phyloP scores from a whole-genome alignment of 2,113 vertebrate genomes.

The Oryzias curvinotus region DNA sequence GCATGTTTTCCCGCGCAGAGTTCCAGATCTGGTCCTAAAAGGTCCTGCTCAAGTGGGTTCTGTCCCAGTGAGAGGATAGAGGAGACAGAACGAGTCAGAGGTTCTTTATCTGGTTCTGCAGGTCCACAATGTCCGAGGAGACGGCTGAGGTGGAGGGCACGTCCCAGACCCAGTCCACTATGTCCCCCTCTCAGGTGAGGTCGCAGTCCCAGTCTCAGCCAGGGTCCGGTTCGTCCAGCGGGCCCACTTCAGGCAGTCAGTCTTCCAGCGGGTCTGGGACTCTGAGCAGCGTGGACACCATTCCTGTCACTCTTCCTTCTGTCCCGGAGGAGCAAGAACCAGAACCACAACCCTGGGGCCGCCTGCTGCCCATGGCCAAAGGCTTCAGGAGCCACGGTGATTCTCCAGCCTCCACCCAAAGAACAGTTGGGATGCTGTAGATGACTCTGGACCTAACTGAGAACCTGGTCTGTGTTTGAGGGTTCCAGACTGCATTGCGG shows the following conservation, averaged over 20 bases:
- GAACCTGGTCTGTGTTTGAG: neutral
- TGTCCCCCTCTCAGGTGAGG: conserved; percentile 29
- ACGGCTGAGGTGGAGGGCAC: conserved; percentile 17
- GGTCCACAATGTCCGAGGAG: conserved; percentile 51
- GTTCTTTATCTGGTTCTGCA: conserved; percentile 4
- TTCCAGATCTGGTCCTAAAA: too few species aligned
- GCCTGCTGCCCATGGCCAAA: conserved; percentile 85
- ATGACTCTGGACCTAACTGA: neutral
- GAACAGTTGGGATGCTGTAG: neutral
- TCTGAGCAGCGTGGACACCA: conserved; percentile 89
- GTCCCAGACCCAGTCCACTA: conserved; percentile 42
- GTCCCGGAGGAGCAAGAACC: conserved; percentile 85
- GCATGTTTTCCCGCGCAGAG: too few species aligned
- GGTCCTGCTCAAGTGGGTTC: too few species aligned
- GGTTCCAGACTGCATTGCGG: conserved; percentile 44
- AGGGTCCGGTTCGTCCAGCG: conserved; percentile 81
- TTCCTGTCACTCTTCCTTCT: conserved; percentile 83
- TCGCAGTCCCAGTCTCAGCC: conserved; percentile 79
- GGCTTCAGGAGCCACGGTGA: conserved; percentile 87
- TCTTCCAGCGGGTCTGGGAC: conserved; percentile 89
- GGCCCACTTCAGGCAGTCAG: conserved; percentile 79
- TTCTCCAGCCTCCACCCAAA: neutral
- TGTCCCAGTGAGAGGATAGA: too few species aligned
- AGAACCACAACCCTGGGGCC: conserved; percentile 84
- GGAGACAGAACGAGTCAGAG: too few species aligned